Evolutionary conservation across 2,888 invertebrate species (phyloP), one percentile per base, ranked within the genome.

Genomic region (Subacronicta megacephala): DNA sequence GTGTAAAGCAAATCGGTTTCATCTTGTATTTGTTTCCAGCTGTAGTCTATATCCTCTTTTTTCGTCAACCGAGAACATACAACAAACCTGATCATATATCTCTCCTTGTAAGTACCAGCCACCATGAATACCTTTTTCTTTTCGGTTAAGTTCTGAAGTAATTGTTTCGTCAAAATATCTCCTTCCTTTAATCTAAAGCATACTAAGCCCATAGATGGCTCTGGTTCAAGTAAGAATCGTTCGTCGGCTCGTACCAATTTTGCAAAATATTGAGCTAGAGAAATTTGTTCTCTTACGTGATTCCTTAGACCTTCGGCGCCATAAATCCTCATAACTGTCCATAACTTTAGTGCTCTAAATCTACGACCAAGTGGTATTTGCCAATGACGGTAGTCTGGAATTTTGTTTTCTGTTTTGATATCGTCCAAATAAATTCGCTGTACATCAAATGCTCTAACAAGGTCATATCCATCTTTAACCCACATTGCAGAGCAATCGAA

Each of bases 401-500:
- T 90, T 72, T 90, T 91, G 1, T 95, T 95, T 66, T 95, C 93
- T 54, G 96, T 95, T 75, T 96, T 95, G 6, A 90, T 82, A 55
- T 93, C 94, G 50, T 92, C 90, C 52, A 99, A 93, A 84, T 98
- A 99, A 55, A 98, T 96, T 69, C 99, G 96, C 80, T 99, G 98
- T 0, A 99, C 98, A 71, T 97, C 97, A 81, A 99, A 97, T 0
- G 98, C 97, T 59, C 97, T 96, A 7, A 97, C 96, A 49, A 99
- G 94, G 72, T 96, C 95, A 73, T 96, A 96, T 3, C 97, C 95
- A 84, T 99, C 96, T 80, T 96, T 97, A 5, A 99, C 96, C 98
- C 98, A 98, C 95, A 99, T 96, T 0, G 98, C 97, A 0, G 98
- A 98, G 82, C 99, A 99, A 87, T 99, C 99, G 67, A 99, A 99